Base-by-base conservation (phyloP, 2,888 invertebrate species). In the Pandemis heparana region DNA sequence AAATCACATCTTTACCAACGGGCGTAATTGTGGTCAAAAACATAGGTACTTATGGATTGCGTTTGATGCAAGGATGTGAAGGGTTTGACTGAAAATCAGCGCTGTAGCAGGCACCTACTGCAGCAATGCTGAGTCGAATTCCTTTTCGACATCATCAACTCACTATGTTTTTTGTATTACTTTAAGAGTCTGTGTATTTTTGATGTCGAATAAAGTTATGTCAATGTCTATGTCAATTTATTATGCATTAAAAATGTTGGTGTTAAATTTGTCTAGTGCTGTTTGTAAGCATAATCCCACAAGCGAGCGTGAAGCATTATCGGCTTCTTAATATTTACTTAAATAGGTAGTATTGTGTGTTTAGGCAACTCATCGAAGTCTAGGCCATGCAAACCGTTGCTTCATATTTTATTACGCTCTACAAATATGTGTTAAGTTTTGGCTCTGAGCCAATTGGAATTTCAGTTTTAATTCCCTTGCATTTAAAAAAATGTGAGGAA, bases 381-480 rank as follows among this genome's bases (percentile, higher is more conserved):
- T 56, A 56, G 18, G 56, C 10, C 56, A 23, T 23, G 23, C 12
- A 23, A 23, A 8, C 5, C 18, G 23, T 23, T 23, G 23, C 56
- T 56, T 56, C 23, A 56, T 23, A 56, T 23, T 18, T 18, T 56
- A 23, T 56, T 56, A 56, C 56, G 23, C 23, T 56, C 23, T 56
- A 56, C 56, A 56, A 56, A 56, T n/a, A 23, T 56, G 23, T 56
- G 56, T n/a, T 56, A 56, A 56, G 23, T 56, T 56, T 6, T 56
- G 56, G 23, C 23, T 56, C 5, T 4, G 23, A 56, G 23, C 56
- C 10, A 23, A 56, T 10, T 8, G 12, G 56, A 5, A 23, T 12
- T 23, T 23, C 6, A 2, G 1, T n/a, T 48, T 48, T 9, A 53
- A 18, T 18, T 18, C 16, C 2, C 5, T 23, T 56, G 23, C 10